Base-by-base conservation (phyloP, 2,797 vertebrate species). In the Anas acuta region DNA sequence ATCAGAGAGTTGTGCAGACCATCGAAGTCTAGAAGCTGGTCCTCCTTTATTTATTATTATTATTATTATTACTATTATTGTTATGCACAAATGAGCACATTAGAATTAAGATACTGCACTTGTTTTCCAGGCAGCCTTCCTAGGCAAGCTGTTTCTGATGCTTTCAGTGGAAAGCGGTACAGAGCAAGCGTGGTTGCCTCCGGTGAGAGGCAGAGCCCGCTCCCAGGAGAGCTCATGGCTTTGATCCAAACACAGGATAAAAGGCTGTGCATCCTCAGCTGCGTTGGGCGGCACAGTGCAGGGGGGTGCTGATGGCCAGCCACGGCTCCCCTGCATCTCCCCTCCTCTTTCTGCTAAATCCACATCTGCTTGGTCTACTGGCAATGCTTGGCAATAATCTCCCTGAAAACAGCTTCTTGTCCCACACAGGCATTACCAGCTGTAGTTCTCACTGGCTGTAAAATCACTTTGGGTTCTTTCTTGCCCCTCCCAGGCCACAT, bases 71-170 rank as follows among this genome's bases (percentile, higher is more conserved):
- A 62, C 6, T 39, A 64, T 13, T 41, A 30, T 19, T 9, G 6
- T 21, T 43, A 43, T 64, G 57, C 61, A 28, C 58, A 53, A 80
- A 13, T 5, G 11, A 86, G 30, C 23, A 6, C 39, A 26, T 28
- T n/a, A 66, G 26, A 70, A 84, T 62, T 22, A n/a, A 93, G 26
- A 20, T 35, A 8, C 41, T 61, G n/a, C 10, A 23, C 41, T 88
- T n/a, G 20, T 73, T 95, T 89, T 70, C 67, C 35, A 35, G 19
- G 53, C 47, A 39, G 51, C 30, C 47, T 66, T 80, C 60, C 1
- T 3, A 43, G 45, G 28, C 11, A 1, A 0, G 2, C 47, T 39
- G 8, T 35, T 66, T 53, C 60, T 58, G 47, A 37, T 3, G 45
- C 32, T 83, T 57, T 62, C 74, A 2, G 4, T 22, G 60, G 54